Conservation (phyloP, 2,113 vertebrate species). For the Leiothrix lutea region DNA sequence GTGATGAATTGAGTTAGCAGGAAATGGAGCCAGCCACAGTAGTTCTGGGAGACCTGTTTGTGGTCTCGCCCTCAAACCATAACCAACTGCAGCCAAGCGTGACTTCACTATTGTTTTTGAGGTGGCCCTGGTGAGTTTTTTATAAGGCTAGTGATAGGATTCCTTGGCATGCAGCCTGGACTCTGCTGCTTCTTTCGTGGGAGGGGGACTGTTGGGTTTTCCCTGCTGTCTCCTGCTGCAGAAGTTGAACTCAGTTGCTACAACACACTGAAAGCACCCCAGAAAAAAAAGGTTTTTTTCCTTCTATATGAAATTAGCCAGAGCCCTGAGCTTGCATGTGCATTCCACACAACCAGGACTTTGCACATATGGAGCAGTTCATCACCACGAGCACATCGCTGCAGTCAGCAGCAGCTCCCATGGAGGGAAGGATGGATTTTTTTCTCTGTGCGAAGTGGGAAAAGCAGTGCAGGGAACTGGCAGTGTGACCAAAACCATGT, state of each 20-base stretch:
- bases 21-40: neutral
- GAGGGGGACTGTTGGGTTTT: neutral
- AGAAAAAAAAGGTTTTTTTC: neutral
- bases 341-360: neutral
- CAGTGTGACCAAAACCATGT: neutral
- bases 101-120: neutral
- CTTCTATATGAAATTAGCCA: neutral
- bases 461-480: neutral
- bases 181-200: neutral
- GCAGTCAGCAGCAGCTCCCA: neutral
- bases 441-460: neutral
- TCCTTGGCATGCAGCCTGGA: constrained; percentile 21
- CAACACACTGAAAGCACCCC: neutral
- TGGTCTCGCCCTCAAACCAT: neutral
- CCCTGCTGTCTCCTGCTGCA: neutral
- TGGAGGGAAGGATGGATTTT: neutral
- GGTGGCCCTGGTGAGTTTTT: constrained; percentile 39
- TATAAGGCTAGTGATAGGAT: constrained; percentile 21
- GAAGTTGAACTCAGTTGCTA: neutral
- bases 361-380: neutral
- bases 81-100: neutral
- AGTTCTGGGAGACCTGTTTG: neutral
- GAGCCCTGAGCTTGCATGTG: neutral
- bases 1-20: constrained; percentile 8
- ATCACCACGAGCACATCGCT: neutral